Conservation (phyloP, 2,888 invertebrate species). For the Aelia acuminata region DNA sequence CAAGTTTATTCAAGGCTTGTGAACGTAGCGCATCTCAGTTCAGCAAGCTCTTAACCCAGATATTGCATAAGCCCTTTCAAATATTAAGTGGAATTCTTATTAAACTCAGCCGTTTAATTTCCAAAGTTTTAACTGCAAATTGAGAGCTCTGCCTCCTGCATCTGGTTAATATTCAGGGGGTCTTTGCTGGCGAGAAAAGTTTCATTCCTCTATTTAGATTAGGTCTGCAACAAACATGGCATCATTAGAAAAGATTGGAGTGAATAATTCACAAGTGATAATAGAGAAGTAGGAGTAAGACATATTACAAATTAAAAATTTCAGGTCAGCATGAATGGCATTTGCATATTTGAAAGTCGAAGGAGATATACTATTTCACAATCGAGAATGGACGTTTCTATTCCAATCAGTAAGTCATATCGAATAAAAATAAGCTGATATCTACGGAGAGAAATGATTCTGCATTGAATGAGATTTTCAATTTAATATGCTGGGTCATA, state of each 20-base stretch:
- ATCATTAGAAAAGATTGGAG: neutral
- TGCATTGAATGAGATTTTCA: no score
- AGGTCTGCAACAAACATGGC: slow-evolving; percentile 42
- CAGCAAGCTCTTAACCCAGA: slow-evolving; percentile 41
- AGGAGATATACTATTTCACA: no score
- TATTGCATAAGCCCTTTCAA: slow-evolving; percentile 24
- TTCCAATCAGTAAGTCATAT: no score
- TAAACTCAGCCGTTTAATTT: slow-evolving; percentile 37
- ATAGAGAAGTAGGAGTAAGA: neutral
- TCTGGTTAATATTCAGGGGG: slow-evolving; percentile 36
- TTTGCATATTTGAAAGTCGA: no score
- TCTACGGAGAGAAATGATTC: no score
- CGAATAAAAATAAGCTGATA: no score
- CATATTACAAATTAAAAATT: no score
- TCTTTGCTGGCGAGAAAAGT: slow-evolving; percentile 14
- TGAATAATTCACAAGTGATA: neutral
- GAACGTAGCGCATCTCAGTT: neutral
- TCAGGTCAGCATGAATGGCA: no score
- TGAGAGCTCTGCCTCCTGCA: slow-evolving; percentile 29
- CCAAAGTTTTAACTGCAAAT: slow-evolving; percentile 51
- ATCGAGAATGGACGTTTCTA: no score
- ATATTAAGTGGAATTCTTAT: slow-evolving; percentile 50
- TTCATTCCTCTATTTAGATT: neutral
- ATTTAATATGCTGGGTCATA: no score
- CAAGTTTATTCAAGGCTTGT: neutral